These are phyloP conservation scores for Malachius bipustulatus DNA, from an alignment of 2,888 invertebrate species.

Conservation along the genomic window DNA sequence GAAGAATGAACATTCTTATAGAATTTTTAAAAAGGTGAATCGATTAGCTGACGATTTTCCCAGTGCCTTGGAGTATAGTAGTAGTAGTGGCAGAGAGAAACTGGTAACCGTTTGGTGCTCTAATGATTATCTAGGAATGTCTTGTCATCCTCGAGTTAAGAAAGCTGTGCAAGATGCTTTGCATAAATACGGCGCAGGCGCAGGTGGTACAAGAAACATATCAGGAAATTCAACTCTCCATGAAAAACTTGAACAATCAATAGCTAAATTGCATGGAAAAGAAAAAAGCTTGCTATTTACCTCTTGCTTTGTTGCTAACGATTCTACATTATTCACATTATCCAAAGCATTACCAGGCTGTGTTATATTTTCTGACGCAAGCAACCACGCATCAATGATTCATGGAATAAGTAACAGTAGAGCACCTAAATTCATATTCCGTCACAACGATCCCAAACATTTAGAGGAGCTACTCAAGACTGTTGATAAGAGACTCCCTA, in stretches of 20 bases:
- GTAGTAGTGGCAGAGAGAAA: slow-evolving; percentile 52
- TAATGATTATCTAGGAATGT: slow-evolving; percentile 88
- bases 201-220: slow-evolving; percentile 87
- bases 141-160: slow-evolving; percentile 69
- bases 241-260: slow-evolving; percentile 65
- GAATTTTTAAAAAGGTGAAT: slow-evolving; percentile 80
- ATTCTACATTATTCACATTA: slow-evolving; percentile 79
- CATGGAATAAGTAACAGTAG: slow-evolving; percentile 82
- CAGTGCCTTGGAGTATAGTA: slow-evolving; percentile 63
- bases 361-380: slow-evolving; percentile 81
- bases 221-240: slow-evolving; percentile 84
- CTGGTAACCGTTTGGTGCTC: slow-evolving; percentile 91
- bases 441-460: slow-evolving; percentile 77
- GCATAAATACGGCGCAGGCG: slow-evolving; percentile 72
- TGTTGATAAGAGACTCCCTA: slow-evolving; percentile 60
- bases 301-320: slow-evolving; percentile 89
- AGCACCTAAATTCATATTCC: slow-evolving; percentile 77
- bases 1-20: slow-evolving; percentile 81
- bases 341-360: slow-evolving; percentile 71
- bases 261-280: slow-evolving; percentile 74
- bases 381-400: slow-evolving; percentile 61
- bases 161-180: slow-evolving; percentile 62
- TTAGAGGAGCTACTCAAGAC: slow-evolving; percentile 56
- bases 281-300: slow-evolving; percentile 80
- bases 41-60: slow-evolving; percentile 73